phyloP scores from a whole-genome alignment of 2,113 vertebrate genomes.

The Accipiter virgatus region DNA sequence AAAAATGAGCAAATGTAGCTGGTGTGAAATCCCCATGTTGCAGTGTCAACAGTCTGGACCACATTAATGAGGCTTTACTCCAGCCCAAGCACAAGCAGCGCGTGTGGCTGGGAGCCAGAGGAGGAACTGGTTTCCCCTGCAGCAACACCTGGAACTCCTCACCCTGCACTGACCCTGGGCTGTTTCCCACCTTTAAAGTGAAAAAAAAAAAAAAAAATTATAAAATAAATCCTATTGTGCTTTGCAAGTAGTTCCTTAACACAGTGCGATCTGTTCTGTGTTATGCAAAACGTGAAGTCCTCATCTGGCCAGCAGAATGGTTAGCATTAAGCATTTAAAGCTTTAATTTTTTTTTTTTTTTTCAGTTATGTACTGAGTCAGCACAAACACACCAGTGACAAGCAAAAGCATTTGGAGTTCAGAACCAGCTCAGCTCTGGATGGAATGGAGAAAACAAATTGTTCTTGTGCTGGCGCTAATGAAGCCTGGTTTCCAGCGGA shows the following conservation, averaged over 20 bases:
- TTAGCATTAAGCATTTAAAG: neutral
- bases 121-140: neutral
- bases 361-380: neutral
- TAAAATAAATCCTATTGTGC: neutral
- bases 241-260: neutral
- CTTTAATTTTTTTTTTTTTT: neutral
- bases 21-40: neutral
- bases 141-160: constrained; percentile 3
- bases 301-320: neutral
- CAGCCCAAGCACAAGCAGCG: rapidly evolving
- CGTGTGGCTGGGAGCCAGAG: neutral
- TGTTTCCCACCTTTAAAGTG: neutral
- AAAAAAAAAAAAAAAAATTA: neutral
- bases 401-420: neutral
- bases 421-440: constrained; percentile 1
- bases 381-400: constrained; percentile 9
- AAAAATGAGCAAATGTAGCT: neutral
- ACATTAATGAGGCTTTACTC: neutral
- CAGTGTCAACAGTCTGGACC: neutral
- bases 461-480: neutral
- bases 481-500: neutral
- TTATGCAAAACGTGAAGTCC: neutral
- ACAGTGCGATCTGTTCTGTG: neutral
- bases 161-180: neutral
- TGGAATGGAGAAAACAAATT: constrained; percentile 28